These are phyloP conservation scores for Sepiola atlantica DNA, from an alignment of 2,888 invertebrate species.

Conservation along the genomic window DNA sequence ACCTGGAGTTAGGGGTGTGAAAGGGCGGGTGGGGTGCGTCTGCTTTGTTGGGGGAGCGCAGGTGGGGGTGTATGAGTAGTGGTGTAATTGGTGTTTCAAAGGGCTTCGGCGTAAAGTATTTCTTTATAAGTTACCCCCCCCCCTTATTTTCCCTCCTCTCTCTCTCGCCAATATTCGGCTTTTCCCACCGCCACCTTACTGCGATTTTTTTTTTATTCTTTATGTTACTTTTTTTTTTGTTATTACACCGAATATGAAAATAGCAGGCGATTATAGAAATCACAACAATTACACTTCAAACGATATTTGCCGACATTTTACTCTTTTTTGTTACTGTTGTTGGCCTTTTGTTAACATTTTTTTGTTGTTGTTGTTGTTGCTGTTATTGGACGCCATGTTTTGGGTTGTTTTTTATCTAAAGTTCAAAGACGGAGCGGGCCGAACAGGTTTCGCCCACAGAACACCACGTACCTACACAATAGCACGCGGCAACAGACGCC, in stretches of 20 bases:
- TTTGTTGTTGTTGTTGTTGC: neutral
- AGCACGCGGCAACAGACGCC: too few species aligned
- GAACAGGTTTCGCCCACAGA: conserved; percentile 23
- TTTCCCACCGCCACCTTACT: neutral
- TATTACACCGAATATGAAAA: conserved; percentile 8
- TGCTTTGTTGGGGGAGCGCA: neutral
- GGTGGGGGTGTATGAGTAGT: neutral
- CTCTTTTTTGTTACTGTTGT: neutral
- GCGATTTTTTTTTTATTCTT: neutral
- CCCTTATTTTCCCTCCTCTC: neutral
- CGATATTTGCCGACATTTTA: neutral
- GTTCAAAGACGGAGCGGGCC: neutral
- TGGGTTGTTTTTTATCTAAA: neutral
- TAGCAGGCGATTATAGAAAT: conserved; percentile 5
- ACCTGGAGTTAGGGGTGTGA: neutral
- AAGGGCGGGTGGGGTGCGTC: neutral
- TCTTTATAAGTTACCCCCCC: neutral
- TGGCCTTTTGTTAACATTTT: conserved; percentile 5
- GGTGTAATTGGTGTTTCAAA: neutral
- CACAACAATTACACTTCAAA: neutral
- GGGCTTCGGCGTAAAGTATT: conserved; percentile 11
- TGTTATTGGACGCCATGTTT: neutral
- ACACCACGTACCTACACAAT: neutral
- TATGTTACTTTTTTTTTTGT: neutral
- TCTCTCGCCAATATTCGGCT: neutral